A percentile compares a stretch with the other conserved stretches of the same genome.
These are phyloP conservation scores for Hypena proboscidalis DNA, from an alignment of 2,888 invertebrate genomes.

Conservation along the genomic window DNA sequence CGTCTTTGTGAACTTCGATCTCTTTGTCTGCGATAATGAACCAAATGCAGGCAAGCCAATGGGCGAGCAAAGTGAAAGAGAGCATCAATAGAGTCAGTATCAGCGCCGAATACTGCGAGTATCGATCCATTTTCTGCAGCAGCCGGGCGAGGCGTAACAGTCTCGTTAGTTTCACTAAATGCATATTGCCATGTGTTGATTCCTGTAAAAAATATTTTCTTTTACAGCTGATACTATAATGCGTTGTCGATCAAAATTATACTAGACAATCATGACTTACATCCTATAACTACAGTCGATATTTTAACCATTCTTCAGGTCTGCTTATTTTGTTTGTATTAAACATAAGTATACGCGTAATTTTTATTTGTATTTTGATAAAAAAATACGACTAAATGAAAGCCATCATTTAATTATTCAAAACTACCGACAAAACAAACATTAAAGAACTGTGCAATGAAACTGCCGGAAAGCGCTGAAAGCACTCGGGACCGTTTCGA, in stretches of 20 bases:
- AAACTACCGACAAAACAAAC: constrained; percentile 7
- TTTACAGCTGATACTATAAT: neutral
- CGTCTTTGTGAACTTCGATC: constrained; percentile 89
- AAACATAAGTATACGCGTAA: too few relatives aligned
- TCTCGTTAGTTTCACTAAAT: constrained; percentile 96
- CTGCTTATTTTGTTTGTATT: too few relatives aligned
- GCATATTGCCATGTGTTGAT: constrained; percentile 91
- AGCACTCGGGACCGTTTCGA: constrained; percentile 25
- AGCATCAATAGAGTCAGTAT: constrained; percentile 97
- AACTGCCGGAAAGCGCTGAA: constrained; percentile 19
- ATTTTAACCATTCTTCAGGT: too few relatives aligned
- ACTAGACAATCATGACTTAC: too few relatives aligned
- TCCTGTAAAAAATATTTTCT: constrained; percentile 85
- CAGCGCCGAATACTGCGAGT: constrained; percentile 97
- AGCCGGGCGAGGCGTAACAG: constrained; percentile 94
- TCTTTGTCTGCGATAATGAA: constrained; percentile 97
- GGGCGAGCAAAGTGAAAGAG: constrained; percentile 96
- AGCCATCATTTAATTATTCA: constrained; percentile 34
- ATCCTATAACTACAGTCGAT: too few relatives aligned
- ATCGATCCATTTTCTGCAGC: constrained; percentile 98
- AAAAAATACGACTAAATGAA: too few relatives aligned
- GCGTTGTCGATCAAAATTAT: too few relatives aligned
- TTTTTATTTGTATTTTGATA: too few relatives aligned
- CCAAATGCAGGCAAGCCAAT: constrained; percentile 99
- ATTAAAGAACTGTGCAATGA: constrained; percentile 7